Conservation (phyloP, 2,888 invertebrate species). For the Laspeyria flexula region DNA sequence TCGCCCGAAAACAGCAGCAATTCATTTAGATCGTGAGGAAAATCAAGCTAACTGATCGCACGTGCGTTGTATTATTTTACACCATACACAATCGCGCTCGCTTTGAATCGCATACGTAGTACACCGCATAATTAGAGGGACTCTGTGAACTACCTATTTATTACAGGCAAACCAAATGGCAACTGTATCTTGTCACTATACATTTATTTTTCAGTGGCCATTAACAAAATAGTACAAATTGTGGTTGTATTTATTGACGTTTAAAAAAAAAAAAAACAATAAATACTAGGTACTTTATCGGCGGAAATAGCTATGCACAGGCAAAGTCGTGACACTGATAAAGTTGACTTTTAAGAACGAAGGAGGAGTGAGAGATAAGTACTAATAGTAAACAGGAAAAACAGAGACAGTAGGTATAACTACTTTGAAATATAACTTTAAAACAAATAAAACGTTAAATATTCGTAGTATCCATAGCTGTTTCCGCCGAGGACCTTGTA, state of each 20-base stretch:
- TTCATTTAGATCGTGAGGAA: no score
- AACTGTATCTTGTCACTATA: background rate
- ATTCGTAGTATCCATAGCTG: background rate
- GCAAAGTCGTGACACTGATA: background rate
- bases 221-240: no score
- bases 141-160: background rate
- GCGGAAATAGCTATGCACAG: background rate
- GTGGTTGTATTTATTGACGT: no score
- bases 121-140: no score
- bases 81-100: no score
- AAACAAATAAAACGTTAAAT: background rate
- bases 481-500: background rate
- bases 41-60: no score
- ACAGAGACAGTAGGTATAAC: background rate
- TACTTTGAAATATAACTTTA: background rate
- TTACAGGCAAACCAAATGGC: background rate
- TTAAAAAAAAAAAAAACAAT: no score
- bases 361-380: background rate
- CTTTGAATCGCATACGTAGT: no score
- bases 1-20: no score
- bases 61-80: no score
- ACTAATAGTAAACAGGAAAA: background rate
- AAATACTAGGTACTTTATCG: no score
- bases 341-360: background rate
- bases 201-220: background rate